Percentiles rank a stretch among this genome's conserved stretches.
These are phyloP conservation scores for Streptopelia turtur DNA, from an alignment of 2,797 vertebrate genomes.

Conservation along the genomic window DNA sequence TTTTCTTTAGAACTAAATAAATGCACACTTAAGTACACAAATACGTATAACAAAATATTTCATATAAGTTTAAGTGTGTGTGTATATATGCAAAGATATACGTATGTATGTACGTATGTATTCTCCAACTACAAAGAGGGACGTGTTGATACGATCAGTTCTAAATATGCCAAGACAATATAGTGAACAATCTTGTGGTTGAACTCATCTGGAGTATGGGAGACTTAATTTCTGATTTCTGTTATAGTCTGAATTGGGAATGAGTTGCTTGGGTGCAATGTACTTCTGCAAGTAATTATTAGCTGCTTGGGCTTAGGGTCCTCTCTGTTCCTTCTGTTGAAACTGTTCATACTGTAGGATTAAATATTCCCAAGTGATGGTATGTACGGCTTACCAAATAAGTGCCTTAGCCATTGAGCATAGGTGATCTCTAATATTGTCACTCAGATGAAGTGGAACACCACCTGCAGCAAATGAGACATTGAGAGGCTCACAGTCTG, in stretches of 20 bases:
- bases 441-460: not conserved
- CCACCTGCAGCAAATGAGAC: not conserved
- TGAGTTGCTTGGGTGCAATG: not conserved
- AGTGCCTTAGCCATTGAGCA: not conserved
- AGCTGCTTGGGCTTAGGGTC: not conserved
- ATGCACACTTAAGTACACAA: not conserved
- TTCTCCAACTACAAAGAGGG: not conserved
- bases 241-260: not conserved
- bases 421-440: not conserved
- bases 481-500: rapidly evolving
- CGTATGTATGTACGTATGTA: not conserved
- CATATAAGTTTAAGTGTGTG: not conserved
- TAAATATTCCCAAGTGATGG: not conserved
- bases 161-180: not conserved
- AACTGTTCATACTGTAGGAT: not conserved
- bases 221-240: not conserved
- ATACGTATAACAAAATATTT: not conserved
- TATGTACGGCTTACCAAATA: not conserved
- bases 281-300: not conserved
- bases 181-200: not conserved
- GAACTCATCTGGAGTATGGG: not conserved
- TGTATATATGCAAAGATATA: not conserved
- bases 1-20: not conserved
- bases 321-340: not conserved
- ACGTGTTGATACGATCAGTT: not conserved